Evolutionary conservation across 2,888 invertebrate species (phyloP).

Genomic region (Nasonovia ribisnigri): DNA sequence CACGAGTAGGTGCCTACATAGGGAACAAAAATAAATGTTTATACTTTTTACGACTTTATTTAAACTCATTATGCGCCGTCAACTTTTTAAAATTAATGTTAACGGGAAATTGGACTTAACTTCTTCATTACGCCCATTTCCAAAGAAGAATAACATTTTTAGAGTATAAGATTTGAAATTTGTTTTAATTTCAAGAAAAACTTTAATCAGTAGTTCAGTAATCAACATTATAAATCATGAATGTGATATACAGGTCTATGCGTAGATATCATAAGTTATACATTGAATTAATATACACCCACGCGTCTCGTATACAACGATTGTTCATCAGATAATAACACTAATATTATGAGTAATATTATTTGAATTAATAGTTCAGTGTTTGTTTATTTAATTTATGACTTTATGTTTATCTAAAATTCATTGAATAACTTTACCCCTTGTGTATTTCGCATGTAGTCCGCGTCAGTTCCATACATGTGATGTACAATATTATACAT

Average conservation of each 20-base stretch:
- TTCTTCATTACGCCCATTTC: not conserved
- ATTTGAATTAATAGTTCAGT: slow-evolving; percentile 28
- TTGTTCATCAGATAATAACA: slow-evolving; percentile 7
- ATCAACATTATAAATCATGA: not conserved
- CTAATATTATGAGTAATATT: not conserved
- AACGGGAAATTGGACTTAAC: not conserved
- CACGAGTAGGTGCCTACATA: not conserved
- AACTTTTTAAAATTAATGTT: not conserved
- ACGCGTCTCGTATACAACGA: not conserved
- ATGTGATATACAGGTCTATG: not conserved
- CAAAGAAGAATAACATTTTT: not conserved
- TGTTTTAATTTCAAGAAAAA: not conserved
- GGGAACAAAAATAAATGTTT: not conserved
- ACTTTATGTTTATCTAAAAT: slow-evolving; percentile 27
- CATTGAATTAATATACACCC: not conserved
- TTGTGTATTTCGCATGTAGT: not conserved
- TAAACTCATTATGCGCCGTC: not conserved
- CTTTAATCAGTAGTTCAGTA: not conserved
- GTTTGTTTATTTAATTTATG: slow-evolving; percentile 8
- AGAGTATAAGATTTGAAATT: not conserved
- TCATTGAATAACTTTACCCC: slow-evolving; percentile 27
- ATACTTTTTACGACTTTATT: not conserved
- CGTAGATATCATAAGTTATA: not conserved
- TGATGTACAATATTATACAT: not conserved
- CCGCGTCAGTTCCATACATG: not conserved